These are phyloP conservation scores for Macquaria australasica DNA, from an alignment of 2,113 vertebrate species.

Conservation along the genomic window DNA sequence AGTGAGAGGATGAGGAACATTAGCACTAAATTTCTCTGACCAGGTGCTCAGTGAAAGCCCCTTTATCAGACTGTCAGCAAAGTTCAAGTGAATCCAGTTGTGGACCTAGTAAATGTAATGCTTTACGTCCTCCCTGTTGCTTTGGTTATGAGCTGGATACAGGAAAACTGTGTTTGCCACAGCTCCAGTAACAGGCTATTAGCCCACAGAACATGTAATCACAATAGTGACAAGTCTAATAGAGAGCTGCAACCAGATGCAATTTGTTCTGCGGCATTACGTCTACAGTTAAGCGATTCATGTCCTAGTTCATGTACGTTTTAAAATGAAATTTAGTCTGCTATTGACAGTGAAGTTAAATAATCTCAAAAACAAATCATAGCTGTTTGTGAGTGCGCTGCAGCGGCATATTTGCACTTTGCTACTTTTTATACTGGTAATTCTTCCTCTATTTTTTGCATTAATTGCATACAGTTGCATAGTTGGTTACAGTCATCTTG, in stretches of 20 bases:
- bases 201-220: conserved; percentile 55
- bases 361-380: not conserved
- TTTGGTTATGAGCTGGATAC: not conserved
- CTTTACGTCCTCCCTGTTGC: not conserved
- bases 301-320: not conserved
- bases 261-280: conserved; percentile 35
- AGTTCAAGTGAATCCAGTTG: not conserved
- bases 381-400: not conserved
- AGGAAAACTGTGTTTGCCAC: conserved; percentile 26
- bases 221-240: conserved; percentile 46
- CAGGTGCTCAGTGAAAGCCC: not conserved
- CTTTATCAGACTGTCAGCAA: not conserved
- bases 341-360: not conserved
- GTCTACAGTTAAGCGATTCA: not conserved
- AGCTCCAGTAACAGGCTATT: conserved; percentile 53
- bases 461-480: not conserved
- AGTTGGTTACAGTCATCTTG: not conserved
- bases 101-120: not conserved
- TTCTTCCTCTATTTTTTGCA: not conserved
- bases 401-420: not conserved
- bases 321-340: not conserved
- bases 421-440: not conserved
- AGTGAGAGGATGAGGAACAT: not conserved
- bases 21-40: not conserved
- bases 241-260: conserved; percentile 27